Evolutionary conservation across 1,140 invertebrate species (phyloP), one percentile per base, ranked within the genome.

Genomic region (Pomacea maculata): DNA sequence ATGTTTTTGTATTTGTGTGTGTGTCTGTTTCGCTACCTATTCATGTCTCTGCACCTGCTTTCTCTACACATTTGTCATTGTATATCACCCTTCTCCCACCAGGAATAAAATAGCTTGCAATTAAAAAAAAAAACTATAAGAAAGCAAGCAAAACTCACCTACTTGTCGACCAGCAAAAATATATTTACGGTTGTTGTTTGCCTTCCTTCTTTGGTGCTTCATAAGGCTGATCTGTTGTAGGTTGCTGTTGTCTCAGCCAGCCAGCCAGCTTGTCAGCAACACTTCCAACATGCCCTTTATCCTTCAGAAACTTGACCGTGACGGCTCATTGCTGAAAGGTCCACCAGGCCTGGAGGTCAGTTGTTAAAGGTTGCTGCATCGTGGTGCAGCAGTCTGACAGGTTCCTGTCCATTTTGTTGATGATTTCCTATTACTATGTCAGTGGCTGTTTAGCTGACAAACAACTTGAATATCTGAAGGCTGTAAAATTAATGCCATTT

Each of bases 341-440:
- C 85, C 88, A 5, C 88, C 90, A 34, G 90, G 90, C n/a, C 82
- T 89, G 57, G 87, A 91, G 86, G 90, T 90, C 80, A 78, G 71
- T 14, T 29, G 19, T 0, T 65, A 45, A 34, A 55, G 55, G 34
- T 78, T 10, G 34, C 21, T 45, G 34, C 34, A 45, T 45, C 6
- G 34, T 45, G 6, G 34, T 45, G 34, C 34, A 45, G 34, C 17
- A 12, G 74, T 52, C 17, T 6, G 17, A 79, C 17, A 12, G 19
- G 34, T n/a, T 45, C 25, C 21, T 63, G 52, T 29, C 6, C 34
- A 2, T 45, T 45, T 45, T 45, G 34, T 45, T 2, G 34, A 45
- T 45, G 34, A 45, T 45, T 2, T 17, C 52, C 29, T 74, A 55
- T 78, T 34, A 29, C 52, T 72, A 34, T 19, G 19, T n/a, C 15